A percentile compares a stretch with the other conserved stretches of the same genome.
phyloP scores from a whole-genome alignment of 1,140 invertebrate genomes.

The Neodiprion lecontei region DNA sequence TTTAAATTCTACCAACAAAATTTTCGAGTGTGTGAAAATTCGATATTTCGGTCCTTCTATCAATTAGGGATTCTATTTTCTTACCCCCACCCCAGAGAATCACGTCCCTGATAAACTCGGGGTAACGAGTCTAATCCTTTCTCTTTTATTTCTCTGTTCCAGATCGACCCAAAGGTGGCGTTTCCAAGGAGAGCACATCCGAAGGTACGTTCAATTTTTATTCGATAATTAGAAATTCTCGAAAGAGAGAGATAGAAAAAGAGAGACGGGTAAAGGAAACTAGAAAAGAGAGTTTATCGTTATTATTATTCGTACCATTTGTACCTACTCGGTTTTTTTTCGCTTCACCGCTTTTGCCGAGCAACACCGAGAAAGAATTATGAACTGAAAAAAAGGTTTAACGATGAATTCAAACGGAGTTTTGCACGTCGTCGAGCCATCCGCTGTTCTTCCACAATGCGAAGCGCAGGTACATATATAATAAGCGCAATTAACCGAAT shows the following conservation, averaged over 20 bases:
- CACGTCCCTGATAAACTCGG: neutral
- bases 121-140: neutral
- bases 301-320: too few species aligned
- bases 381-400: too few species aligned
- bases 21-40: too few species aligned
- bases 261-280: constrained; percentile 12
- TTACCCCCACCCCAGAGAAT: constrained; percentile 13
- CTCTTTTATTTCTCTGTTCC: constrained; percentile 63
- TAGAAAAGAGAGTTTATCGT: constrained; percentile 40
- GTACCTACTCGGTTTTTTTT: too few species aligned
- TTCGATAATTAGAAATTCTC: too few species aligned
- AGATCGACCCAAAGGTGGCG: constrained; percentile 99
- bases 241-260: constrained; percentile 18
- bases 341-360: too few species aligned
- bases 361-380: too few species aligned
- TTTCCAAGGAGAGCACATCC: constrained; percentile 98
- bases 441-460: too few species aligned
- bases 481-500: constrained; percentile 49
- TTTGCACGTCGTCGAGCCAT: too few species aligned
- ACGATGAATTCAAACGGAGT: too few species aligned
- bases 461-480: constrained; percentile 14
- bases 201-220: constrained; percentile 78
- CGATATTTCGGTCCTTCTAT: too few species aligned
- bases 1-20: too few species aligned
- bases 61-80: constrained; percentile 17